phyloP scores from a whole-genome alignment of 2,888 invertebrate species.

The Chrysodeixis includens region DNA sequence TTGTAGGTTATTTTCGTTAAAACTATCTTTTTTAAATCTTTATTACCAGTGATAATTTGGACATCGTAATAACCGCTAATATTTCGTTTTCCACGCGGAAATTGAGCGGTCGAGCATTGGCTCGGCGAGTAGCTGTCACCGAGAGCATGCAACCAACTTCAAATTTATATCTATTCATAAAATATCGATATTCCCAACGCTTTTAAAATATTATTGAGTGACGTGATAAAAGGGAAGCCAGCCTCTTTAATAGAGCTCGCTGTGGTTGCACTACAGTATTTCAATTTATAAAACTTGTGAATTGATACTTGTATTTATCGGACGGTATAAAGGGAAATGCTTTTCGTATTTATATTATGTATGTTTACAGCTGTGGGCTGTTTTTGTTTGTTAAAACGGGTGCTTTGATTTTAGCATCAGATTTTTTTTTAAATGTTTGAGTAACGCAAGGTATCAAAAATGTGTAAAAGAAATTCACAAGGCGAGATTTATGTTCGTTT shows the following conservation, averaged over 20 bases:
- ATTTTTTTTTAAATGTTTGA: no score
- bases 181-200: conserved; percentile 28
- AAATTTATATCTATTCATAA: conserved; percentile 30
- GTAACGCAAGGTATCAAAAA: no score
- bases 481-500: no score
- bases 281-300: neutral
- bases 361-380: no score
- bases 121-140: conserved; percentile 18
- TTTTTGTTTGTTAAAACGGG: no score
- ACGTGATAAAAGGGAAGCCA: conserved; percentile 18
- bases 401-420: no score
- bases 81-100: conserved; percentile 63
- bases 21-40: no score
- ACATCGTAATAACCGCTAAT: conserved; percentile 42
- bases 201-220: conserved; percentile 49
- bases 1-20: neutral
- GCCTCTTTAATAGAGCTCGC: conserved; percentile 8
- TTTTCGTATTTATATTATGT: no score
- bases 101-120: conserved; percentile 60
- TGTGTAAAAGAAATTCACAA: no score
- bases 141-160: conserved; percentile 12
- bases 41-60: no score
- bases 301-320: neutral
- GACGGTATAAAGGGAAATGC: no score
- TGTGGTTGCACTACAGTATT: neutral